Conservation (phyloP, 2,113 vertebrate species). For the Apodemus sylvaticus region DNA sequence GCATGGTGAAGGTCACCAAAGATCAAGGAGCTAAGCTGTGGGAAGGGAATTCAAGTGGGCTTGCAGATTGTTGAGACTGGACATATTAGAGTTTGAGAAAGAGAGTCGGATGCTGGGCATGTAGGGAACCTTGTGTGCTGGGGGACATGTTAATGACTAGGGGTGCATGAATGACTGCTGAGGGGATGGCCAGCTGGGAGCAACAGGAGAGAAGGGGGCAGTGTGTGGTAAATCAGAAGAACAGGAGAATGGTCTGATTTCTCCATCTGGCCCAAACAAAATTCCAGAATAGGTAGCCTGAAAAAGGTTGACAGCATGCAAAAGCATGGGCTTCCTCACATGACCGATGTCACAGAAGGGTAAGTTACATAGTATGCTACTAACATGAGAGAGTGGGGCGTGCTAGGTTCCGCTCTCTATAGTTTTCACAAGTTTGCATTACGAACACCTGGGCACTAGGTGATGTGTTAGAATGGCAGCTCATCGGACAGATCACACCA, state of each 20-base stretch:
- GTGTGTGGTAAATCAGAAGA: neutral
- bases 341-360: neutral
- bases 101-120: neutral
- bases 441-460: neutral
- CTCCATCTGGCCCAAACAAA: neutral
- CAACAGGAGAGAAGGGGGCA: neutral
- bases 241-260: neutral
- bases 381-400: neutral
- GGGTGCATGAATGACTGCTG: neutral
- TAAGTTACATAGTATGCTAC: neutral
- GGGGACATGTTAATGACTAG: too few relatives aligned
- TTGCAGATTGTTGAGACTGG: neutral
- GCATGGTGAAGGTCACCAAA: neutral
- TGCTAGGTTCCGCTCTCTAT: neutral
- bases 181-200: neutral
- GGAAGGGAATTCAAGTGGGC: neutral
- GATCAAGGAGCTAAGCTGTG: neutral
- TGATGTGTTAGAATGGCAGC: too few relatives aligned
- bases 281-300: neutral
- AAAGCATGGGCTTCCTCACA: too few relatives aligned
- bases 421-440: constrained; percentile 30
- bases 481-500: too few relatives aligned
- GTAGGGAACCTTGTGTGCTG: neutral
- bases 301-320: neutral
- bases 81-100: neutral